phyloP scores from a whole-genome alignment of 53 echinoderm and acorn worm genomes.

The Patiria pectinifera region DNA sequence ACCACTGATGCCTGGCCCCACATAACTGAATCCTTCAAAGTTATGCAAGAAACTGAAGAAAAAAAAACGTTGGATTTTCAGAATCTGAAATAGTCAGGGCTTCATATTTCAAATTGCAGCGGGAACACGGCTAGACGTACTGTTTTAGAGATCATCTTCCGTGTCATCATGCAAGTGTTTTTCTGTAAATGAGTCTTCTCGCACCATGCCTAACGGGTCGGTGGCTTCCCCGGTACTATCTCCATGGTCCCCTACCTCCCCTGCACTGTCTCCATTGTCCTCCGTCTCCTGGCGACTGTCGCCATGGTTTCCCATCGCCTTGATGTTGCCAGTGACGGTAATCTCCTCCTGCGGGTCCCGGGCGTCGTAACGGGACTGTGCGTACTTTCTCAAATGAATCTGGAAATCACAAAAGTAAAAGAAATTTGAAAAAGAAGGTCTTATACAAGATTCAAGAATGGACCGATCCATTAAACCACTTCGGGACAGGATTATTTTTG shows the following conservation, averaged over 20 bases:
- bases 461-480: background rate
- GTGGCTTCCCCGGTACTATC: constrained; percentile 16
- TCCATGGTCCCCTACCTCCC: constrained; percentile 22
- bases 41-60: no score
- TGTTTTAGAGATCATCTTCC: background rate
- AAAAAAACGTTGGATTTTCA: no score
- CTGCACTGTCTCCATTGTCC: background rate
- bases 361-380: constrained; percentile 81
- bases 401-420: constrained; percentile 12
- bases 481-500: no score
- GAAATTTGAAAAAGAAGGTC: background rate
- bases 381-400: constrained; percentile 89
- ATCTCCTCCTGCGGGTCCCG: constrained; percentile 42
- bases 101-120: background rate
- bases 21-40: no score
- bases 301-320: background rate
- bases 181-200: background rate
- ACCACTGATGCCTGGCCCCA: no score
- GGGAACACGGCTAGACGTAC: background rate
- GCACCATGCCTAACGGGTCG: background rate
- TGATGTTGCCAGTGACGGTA: background rate
- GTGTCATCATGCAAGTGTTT: background rate
- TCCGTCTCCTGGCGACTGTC: background rate
- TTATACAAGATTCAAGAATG: background rate
- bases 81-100: no score